phyloP scores from a whole-genome alignment of 1,140 invertebrate genomes.

The Diorhabda sublineata region DNA sequence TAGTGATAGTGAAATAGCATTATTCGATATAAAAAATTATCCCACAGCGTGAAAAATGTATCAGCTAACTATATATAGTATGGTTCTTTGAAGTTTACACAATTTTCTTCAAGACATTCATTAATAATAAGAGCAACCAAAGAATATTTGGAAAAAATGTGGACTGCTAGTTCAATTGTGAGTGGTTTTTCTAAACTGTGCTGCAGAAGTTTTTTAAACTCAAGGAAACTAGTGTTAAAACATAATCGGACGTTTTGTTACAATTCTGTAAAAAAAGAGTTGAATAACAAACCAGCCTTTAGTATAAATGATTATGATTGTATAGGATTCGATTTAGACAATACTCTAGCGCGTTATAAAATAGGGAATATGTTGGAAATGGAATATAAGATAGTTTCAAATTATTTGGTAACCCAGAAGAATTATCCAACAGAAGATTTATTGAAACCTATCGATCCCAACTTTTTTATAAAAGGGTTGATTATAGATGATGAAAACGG shows the following conservation, averaged over 20 bases:
- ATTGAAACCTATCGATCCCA: conserved; percentile 52
- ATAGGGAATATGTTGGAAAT: conserved; percentile 58
- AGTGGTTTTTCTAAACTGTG: not conserved
- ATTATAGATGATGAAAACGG: conserved; percentile 70
- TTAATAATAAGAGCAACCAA: no score
- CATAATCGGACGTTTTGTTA: not conserved
- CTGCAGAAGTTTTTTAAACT: not conserved
- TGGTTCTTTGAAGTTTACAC: no score
- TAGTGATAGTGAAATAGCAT: no score
- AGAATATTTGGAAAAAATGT: no score
- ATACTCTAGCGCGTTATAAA: conserved; percentile 68
- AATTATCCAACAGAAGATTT: conserved; percentile 57
- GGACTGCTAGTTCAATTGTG: no score
- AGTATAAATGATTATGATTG: conserved; percentile 62
- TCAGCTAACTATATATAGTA: no score
- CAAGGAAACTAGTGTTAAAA: not conserved
- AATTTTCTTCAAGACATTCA: no score
- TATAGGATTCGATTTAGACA: conserved; percentile 77
- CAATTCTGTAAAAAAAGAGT: not conserved
- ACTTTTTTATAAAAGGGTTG: conserved; percentile 71
- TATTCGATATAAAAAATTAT: no score
- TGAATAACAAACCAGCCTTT: not conserved
- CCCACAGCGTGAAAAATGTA: no score
- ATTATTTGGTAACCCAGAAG: conserved; percentile 60
- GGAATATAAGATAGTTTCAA: conserved; percentile 60